Evolutionary conservation across 1,140 invertebrate genomes (phyloP), one percentile per base, ranked within the genome.

Genomic region (Oscheius sp.): DNA sequence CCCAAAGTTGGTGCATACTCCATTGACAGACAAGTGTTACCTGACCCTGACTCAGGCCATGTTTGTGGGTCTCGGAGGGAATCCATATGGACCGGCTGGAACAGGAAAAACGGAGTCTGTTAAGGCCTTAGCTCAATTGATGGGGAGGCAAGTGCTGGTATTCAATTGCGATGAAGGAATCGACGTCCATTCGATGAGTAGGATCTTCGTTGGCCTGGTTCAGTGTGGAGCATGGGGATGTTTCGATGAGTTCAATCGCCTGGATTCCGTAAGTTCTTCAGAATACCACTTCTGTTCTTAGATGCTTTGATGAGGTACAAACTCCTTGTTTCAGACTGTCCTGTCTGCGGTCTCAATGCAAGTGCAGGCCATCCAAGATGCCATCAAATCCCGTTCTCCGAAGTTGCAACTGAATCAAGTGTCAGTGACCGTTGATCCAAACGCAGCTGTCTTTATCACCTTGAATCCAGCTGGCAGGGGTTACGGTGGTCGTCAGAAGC

Each of bases 91-190:
- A 75, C 95, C 95, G 46, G 95, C 96, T 79, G 95, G 95, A 81
- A 99, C 96, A 23, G 95, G 97, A 74, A 99, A 99, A 87, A 99
- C 97, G 0, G 97, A 99, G 85, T 97, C 95, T 0, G 96, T 99
- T 0, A 99, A 99, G 87, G 75, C 67, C 29, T 28, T 71, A 42
- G 69, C 69, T 18, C 38, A 55, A 18, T 23, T 71, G 1, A 64
- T 73, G 62, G 71, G 71, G 18, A 34, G 71, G 29, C 62, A 73
- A 34, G 97, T 99, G 0, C 86, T 99, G 46, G 97, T 99, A 1
- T 99, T 99, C 87, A 99, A 99, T 86, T 99, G 97, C 86, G 97
- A 99, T 84, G 97, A 99, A 68, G 82, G 83, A 38, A 83, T 83
- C 62, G 82, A 83, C 68, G 82, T 84, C 7, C 74, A 80, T 20